These are phyloP conservation scores for Amaurobius ferox DNA, from an alignment of 2,888 invertebrate genomes.

Conservation along the genomic window DNA sequence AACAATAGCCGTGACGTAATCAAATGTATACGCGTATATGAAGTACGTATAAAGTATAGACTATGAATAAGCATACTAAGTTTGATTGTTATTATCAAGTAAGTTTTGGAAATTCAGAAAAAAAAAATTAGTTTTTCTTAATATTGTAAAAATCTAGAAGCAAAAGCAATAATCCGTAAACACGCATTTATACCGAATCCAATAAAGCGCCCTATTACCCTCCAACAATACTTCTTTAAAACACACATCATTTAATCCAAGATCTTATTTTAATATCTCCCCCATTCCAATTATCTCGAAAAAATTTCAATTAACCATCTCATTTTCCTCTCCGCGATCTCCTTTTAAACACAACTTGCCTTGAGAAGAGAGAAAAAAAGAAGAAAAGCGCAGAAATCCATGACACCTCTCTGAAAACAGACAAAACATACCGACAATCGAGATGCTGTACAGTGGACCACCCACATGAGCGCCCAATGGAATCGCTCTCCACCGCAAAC, in stretches of 20 bases:
- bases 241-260: not conserved
- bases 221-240: not conserved
- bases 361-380: not conserved
- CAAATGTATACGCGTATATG: too few species aligned
- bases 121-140: too few species aligned
- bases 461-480: slow-evolving; percentile 24
- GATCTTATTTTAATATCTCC: slow-evolving; percentile 7
- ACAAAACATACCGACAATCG: not conserved
- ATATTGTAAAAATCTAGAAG: too few species aligned
- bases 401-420: slow-evolving; percentile 10
- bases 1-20: too few species aligned
- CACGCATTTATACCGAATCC: too few species aligned
- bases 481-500: not conserved
- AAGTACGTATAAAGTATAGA: too few species aligned
- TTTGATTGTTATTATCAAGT: too few species aligned
- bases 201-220: not conserved
- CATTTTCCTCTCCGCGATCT: not conserved
- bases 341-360: not conserved
- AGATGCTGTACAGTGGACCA: too few species aligned
- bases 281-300: not conserved
- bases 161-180: too few species aligned
- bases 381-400: not conserved
- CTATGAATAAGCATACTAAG: too few species aligned
- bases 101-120: too few species aligned
- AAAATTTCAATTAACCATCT: slow-evolving; percentile 14